These are phyloP conservation scores for Dione vanillae DNA, from an alignment of 2,888 invertebrate species.

Conservation along the genomic window DNA sequence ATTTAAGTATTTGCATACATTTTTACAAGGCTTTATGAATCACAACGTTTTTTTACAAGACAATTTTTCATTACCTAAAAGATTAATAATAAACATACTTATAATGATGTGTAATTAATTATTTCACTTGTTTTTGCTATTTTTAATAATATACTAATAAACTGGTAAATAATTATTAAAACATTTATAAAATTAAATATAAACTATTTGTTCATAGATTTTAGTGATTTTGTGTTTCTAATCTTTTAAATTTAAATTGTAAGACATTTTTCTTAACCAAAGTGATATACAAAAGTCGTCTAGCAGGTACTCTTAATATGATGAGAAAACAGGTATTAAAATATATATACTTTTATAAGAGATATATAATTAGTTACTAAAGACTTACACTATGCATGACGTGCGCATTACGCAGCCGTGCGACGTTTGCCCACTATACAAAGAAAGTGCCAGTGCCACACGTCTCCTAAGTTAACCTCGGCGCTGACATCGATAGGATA, in stretches of 20 bases:
- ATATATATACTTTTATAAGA: too few species aligned
- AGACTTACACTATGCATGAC: too few species aligned
- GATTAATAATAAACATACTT: conserved; percentile 20
- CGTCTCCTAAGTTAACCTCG: too few species aligned
- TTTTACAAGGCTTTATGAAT: conserved; percentile 31
- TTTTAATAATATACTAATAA: conserved; percentile 1
- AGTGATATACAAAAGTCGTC: too few species aligned
- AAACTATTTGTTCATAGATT: not conserved
- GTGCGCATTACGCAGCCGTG: too few species aligned
- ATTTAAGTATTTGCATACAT: conserved; percentile 24
- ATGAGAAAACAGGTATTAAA: too few species aligned
- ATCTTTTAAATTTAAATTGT: not conserved
- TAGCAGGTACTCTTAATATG: too few species aligned
- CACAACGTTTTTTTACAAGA: conserved; percentile 17
- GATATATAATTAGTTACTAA: too few species aligned
- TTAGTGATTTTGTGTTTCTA: not conserved
- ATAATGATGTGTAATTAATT: conserved; percentile 29
- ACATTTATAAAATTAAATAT: not conserved
- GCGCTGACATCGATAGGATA: too few species aligned
- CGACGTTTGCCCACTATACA: too few species aligned
- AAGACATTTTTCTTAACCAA: too few species aligned
- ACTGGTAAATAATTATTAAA: conserved; percentile 3
- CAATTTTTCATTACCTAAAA: conserved; percentile 16
- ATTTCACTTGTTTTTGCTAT: conserved; percentile 9
- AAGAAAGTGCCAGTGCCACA: too few species aligned